Percentiles rank a stretch among this genome's conserved stretches.
phyloP scores from a whole-genome alignment of 1,140 invertebrate species.

The Wiebesia pumilae region DNA sequence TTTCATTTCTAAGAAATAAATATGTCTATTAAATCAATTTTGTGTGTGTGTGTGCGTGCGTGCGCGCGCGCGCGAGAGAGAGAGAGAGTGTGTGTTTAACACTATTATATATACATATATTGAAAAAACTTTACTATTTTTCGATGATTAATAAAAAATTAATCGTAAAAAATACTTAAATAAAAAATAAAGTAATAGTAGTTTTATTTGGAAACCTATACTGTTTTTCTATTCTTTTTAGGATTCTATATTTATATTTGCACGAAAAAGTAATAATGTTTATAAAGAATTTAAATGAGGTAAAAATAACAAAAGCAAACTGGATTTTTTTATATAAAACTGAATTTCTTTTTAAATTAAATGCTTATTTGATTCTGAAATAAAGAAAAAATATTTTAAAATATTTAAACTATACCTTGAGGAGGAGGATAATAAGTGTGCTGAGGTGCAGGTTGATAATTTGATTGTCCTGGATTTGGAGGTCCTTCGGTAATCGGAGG shows the following conservation, averaged over 20 bases:
- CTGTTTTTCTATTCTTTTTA: no score
- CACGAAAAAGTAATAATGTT: not conserved
- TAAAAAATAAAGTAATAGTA: not conserved
- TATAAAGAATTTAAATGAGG: not conserved
- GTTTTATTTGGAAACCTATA: not conserved
- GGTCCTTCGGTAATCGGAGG: constrained; percentile 69
- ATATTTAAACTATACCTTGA: constrained; percentile 65
- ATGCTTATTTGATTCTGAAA: not conserved
- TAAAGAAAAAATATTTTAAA: not conserved
- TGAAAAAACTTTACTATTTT: not conserved
- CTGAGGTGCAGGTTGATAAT: constrained; percentile 66
- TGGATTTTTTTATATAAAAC: not conserved
- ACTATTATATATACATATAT: not conserved
- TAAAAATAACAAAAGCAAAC: no score
- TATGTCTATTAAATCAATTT: not conserved
- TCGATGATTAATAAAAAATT: not conserved
- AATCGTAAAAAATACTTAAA: not conserved
- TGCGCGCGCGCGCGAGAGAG: no score
- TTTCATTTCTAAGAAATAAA: not conserved
- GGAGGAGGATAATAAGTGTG: constrained; percentile 69
- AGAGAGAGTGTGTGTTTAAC: no score
- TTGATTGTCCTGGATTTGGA: constrained; percentile 63
- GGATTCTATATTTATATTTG: no score
- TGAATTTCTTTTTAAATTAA: not conserved
- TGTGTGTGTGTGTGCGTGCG: no score